phyloP scores from a whole-genome alignment of 2,797 vertebrate genomes.

The Darevskia nairensis region DNA sequence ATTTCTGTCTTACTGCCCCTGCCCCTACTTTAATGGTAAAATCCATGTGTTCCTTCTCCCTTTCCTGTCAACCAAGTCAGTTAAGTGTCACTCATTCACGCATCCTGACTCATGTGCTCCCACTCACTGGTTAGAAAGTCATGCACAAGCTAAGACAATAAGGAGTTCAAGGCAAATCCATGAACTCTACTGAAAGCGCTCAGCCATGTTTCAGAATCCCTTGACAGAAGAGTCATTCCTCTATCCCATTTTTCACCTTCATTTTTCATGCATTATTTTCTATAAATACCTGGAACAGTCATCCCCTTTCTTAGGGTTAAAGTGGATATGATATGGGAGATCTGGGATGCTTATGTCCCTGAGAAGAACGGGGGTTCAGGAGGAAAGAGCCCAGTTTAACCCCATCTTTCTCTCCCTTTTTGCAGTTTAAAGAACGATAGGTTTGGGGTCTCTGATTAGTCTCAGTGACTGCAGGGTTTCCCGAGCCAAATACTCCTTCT shows the following conservation, averaged over 20 bases:
- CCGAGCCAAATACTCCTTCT: background rate
- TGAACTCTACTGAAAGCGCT: background rate
- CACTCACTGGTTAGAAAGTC: accelerated
- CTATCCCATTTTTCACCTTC: background rate
- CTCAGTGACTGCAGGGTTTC: background rate
- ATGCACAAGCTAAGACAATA: accelerated
- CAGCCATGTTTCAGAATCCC: background rate
- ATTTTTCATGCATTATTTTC: background rate
- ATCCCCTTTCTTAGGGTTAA: background rate
- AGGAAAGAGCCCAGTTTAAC: background rate
- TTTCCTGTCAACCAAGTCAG: slow-evolving; percentile 3
- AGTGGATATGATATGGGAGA: background rate
- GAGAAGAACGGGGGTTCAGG: background rate
- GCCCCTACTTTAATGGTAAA: background rate
- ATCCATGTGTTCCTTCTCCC: background rate
- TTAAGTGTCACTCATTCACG: slow-evolving; percentile 11
- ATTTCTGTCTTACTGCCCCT: background rate
- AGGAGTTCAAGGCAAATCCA: background rate
- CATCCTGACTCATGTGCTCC: background rate
- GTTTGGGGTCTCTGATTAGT: background rate
- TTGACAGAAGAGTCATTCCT: background rate
- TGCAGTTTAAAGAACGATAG: background rate
- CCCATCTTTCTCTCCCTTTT: background rate
- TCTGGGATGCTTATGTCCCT: background rate
- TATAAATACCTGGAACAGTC: background rate